phyloP scores from a whole-genome alignment of 2,888 invertebrate genomes.

The Dimorphilus gyrociliatus region DNA sequence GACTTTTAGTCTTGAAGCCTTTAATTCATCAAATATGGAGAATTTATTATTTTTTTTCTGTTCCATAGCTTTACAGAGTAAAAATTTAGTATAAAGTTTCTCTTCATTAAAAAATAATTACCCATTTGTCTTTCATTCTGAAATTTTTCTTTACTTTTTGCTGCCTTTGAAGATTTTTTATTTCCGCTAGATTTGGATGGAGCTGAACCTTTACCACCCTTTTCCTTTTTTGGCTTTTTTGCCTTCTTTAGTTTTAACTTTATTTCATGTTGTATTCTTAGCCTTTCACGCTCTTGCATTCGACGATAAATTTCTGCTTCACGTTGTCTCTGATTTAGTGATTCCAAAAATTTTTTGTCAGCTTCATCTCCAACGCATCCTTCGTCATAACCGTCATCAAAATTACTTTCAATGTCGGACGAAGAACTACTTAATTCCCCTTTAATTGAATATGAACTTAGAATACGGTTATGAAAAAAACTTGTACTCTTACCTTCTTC shows the following conservation, averaged over 20 bases:
- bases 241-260: slow-evolving; percentile 76
- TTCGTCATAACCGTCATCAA: slow-evolving; percentile 90
- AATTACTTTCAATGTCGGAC: too few relatives aligned
- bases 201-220: slow-evolving; percentile 29
- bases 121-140: slow-evolving; percentile 70
- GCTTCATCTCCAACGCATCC: slow-evolving; percentile 92
- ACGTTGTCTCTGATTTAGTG: slow-evolving; percentile 86
- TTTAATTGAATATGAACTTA: background rate
- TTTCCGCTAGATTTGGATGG: slow-evolving; percentile 4
- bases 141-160: slow-evolving; percentile 71
- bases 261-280: slow-evolving; percentile 87
- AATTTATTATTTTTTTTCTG: slow-evolving; percentile 60
- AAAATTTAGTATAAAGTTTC: too few relatives aligned
- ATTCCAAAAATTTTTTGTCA: slow-evolving; percentile 69
- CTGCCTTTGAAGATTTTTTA: slow-evolving; percentile 40
- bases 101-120: too few relatives aligned
- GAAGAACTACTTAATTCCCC: too few relatives aligned
- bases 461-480: slow-evolving; percentile 1
- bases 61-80: too few relatives aligned
- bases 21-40: slow-evolving; percentile 77
- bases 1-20: slow-evolving; percentile 69
- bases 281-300: slow-evolving; percentile 78
- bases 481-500: slow-evolving; percentile 22
- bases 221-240: slow-evolving; percentile 49
- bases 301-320: slow-evolving; percentile 93